Evolutionary conservation across 2,113 vertebrate genomes (phyloP).

Genomic region (Pygoscelis antarcticus): DNA sequence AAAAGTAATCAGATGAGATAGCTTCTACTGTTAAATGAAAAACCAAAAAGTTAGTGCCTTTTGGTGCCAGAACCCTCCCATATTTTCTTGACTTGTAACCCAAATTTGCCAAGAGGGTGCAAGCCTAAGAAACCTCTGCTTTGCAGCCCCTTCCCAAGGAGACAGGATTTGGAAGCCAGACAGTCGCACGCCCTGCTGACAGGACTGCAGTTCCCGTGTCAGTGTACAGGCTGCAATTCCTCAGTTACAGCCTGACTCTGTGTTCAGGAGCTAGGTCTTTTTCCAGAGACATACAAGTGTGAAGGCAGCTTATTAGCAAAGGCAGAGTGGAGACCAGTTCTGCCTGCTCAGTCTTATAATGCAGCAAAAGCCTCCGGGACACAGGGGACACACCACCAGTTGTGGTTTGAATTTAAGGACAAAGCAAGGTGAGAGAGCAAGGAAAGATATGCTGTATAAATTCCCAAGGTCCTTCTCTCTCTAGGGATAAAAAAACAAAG

Average conservation of each 20-base stretch:
- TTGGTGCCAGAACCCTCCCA: background rate
- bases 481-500: background rate
- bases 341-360: background rate
- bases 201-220: background rate
- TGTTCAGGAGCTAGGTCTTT: background rate
- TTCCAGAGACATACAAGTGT: background rate
- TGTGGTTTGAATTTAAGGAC: background rate
- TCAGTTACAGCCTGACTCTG: background rate
- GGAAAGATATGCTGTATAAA: background rate
- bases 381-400: too few relatives aligned
- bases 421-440: background rate
- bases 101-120: background rate
- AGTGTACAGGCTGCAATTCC: background rate
- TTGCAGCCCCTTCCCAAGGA: background rate
- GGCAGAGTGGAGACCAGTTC: background rate
- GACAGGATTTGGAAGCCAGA: background rate
- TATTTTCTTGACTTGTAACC: background rate
- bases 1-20: background rate
- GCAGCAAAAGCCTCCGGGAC: background rate
- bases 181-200: background rate
- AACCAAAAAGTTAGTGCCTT: background rate
- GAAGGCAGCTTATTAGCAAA: background rate
- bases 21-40: background rate
- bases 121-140: background rate
- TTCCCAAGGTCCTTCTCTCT: background rate